Percentiles rank a stretch among this genome's conserved stretches.
phyloP scores from a whole-genome alignment of 2,113 vertebrate genomes.

The Corvus hawaiiensis region DNA sequence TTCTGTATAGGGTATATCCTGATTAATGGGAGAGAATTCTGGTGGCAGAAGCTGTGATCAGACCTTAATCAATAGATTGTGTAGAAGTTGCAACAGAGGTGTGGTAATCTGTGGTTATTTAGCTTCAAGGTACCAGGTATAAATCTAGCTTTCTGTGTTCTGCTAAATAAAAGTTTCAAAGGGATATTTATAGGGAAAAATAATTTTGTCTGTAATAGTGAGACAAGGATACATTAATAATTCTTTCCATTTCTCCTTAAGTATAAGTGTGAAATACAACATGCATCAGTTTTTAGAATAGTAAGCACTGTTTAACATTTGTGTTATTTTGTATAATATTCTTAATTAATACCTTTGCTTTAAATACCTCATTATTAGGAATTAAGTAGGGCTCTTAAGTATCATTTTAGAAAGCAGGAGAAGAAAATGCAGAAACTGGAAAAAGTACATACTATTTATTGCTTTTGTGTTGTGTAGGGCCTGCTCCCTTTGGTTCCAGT shows the following conservation, averaged over 20 bases:
- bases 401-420: neutral
- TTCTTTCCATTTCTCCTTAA: neutral
- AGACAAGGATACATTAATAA: neutral
- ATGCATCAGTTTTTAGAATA: neutral
- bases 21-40: neutral
- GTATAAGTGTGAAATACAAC: neutral
- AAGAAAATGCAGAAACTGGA: neutral
- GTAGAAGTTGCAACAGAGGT: neutral
- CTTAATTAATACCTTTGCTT: neutral
- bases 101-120: neutral
- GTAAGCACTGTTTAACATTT: neutral
- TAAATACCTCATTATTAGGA: neutral
- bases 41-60: neutral
- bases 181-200: neutral
- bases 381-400: neutral
- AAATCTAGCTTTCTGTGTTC: neutral
- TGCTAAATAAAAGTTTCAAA: neutral
- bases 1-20: neutral
- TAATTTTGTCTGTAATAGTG: neutral
- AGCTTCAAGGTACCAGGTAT: neutral
- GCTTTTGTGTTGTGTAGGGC: constrained; percentile 72
- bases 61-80: neutral
- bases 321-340: neutral
- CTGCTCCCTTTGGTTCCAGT: constrained; percentile 94
- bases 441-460: neutral